phyloP scores from a whole-genome alignment of 2,797 vertebrate species.

The Pteropus rufus region DNA sequence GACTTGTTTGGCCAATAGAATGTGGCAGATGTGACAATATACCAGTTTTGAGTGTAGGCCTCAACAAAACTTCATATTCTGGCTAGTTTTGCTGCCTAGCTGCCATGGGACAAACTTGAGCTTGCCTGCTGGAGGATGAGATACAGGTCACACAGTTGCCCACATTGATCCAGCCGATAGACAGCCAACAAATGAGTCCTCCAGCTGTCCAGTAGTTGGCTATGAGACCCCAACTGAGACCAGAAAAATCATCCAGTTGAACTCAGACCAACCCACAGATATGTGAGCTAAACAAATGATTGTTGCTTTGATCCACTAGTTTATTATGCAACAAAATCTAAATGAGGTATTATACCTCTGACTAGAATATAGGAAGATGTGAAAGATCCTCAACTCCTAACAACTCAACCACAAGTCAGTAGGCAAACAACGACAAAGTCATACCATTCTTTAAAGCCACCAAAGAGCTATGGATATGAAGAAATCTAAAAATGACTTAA shows the following conservation, averaged over 20 bases:
- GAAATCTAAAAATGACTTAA: neutral
- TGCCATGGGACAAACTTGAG: neutral
- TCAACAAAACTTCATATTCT: neutral
- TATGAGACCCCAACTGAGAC: neutral
- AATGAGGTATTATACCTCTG: neutral
- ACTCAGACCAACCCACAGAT: neutral
- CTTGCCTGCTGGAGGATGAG: neutral
- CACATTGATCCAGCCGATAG: neutral
- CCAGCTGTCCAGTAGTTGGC: neutral
- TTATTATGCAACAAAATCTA: conserved; percentile 1
- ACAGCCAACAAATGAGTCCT: neutral
- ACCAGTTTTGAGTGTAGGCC: neutral
- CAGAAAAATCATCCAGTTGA: neutral
- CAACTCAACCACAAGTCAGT: neutral
- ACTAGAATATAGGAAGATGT: neutral
- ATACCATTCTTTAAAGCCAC: neutral
- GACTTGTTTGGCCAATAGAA: neutral
- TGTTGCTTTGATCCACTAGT: neutral
- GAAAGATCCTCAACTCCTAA: neutral
- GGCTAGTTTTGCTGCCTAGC: neutral
- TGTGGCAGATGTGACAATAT: neutral
- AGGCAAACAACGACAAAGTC: neutral
- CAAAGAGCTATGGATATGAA: neutral
- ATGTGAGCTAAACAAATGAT: neutral
- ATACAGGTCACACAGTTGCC: neutral